phyloP scores from a whole-genome alignment of 2,888 invertebrate species.

The Hydriomena furcata region DNA sequence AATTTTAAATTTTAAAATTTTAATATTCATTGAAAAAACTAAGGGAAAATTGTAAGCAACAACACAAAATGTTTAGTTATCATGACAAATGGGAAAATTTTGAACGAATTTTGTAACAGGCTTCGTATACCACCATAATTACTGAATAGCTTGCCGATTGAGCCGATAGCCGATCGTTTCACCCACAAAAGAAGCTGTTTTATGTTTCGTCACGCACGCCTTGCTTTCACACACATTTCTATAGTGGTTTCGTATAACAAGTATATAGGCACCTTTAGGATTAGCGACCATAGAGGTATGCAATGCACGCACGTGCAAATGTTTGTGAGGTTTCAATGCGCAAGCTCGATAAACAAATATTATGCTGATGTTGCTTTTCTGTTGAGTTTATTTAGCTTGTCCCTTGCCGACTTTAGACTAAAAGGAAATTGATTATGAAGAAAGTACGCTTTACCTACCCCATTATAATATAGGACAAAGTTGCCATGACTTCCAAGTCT shows the following conservation, averaged over 20 bases:
- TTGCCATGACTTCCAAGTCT: slow-evolving; percentile 30
- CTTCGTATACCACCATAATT: slow-evolving; percentile 58
- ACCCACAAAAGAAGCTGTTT: slow-evolving; percentile 76
- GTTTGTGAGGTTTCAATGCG: slow-evolving; percentile 23
- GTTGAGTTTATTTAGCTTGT: neutral
- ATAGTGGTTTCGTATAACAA: slow-evolving; percentile 31
- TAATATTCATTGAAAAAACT: slow-evolving; percentile 29
- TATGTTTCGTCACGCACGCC: slow-evolving; percentile 74
- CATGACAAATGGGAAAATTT: too few species aligned
- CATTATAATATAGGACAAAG: slow-evolving; percentile 19
- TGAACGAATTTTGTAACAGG: slow-evolving; percentile 32
- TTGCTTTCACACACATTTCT: slow-evolving; percentile 46
- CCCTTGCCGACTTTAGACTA: too few species aligned
- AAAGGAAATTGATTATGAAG: slow-evolving; percentile 2
- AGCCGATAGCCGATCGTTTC: slow-evolving; percentile 63
- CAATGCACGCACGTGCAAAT: slow-evolving; percentile 34
- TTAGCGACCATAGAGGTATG: slow-evolving; percentile 27
- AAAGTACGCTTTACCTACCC: neutral
- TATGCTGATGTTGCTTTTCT: too few species aligned
- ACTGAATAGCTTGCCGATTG: slow-evolving; percentile 45
- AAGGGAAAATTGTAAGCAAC: slow-evolving; percentile 8
- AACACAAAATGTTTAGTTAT: too few species aligned
- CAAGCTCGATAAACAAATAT: slow-evolving; percentile 9
- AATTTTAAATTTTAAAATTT: too few species aligned
- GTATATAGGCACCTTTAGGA: slow-evolving; percentile 26